These are phyloP conservation scores for Zoanthus sociatus DNA, from an alignment of 92 coral and sea anemone species.

Conservation along the genomic window DNA sequence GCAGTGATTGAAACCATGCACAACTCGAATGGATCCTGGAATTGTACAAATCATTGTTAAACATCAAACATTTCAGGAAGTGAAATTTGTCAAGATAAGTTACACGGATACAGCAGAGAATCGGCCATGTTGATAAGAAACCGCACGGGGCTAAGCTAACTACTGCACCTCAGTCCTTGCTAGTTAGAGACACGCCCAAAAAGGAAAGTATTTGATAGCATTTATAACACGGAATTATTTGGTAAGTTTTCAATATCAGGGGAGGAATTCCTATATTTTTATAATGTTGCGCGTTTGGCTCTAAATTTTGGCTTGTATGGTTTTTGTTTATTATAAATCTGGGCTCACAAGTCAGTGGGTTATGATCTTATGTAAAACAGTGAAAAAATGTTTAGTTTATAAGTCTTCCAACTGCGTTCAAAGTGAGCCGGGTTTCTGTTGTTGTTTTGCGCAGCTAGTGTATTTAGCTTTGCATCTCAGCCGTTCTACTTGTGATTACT, in stretches of 20 bases:
- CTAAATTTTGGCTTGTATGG: not conserved
- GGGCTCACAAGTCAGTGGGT: not conserved
- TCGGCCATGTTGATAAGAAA: not conserved
- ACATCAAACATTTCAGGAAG: too few relatives aligned
- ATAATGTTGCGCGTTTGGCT: not conserved
- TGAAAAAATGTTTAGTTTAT: constrained; percentile 17
- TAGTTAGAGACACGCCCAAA: constrained; percentile 22
- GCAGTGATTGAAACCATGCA: too few relatives aligned
- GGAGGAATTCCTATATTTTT: constrained; percentile 5
- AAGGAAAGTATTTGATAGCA: not conserved
- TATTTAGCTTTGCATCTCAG: not conserved
- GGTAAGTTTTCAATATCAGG: not conserved
- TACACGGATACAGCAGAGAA: not conserved
- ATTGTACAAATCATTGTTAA: too few relatives aligned
- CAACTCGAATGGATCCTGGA: too few relatives aligned
- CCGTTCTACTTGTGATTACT: constrained; percentile 3
- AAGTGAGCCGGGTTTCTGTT: constrained; percentile 21
- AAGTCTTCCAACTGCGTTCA: constrained; percentile 29
- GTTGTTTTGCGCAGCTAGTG: constrained; percentile 15
- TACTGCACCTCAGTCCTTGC: not conserved
- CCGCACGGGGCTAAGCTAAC: too few relatives aligned
- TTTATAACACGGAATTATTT: not conserved
- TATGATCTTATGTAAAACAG: not conserved
- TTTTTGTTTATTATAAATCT: not conserved
- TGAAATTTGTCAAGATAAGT: too few relatives aligned